A percentile compares a stretch with the other conserved stretches of the same genome.
phyloP scores from a whole-genome alignment of 2,113 vertebrate genomes.

The Xerus inauris region DNA sequence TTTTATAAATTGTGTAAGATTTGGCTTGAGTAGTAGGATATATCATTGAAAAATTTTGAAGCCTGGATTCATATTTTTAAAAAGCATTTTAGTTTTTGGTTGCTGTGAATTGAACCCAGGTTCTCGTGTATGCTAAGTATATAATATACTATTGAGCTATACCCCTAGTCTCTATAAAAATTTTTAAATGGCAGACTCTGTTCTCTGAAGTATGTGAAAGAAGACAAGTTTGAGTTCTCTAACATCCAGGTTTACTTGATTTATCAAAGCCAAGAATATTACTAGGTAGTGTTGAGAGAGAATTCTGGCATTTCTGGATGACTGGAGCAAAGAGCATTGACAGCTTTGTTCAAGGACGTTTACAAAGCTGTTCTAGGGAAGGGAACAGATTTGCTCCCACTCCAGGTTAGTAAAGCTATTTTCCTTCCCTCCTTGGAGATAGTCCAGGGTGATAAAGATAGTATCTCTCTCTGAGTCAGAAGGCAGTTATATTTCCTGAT shows the following conservation, averaged over 20 bases:
- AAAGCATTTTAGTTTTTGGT: background rate
- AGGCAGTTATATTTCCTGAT: constrained; percentile 26
- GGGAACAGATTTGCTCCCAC: background rate
- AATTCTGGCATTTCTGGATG: background rate
- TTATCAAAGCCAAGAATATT: background rate
- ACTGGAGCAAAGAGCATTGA: background rate
- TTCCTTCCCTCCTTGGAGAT: background rate
- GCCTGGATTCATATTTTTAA: background rate
- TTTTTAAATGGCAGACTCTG: background rate
- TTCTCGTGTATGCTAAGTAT: no score
- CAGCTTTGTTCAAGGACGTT: constrained; percentile 23
- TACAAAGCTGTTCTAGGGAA: background rate
- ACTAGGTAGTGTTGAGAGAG: background rate
- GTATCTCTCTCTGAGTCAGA: constrained; percentile 34
- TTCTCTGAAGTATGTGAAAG: background rate
- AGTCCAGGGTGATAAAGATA: constrained; percentile 25
- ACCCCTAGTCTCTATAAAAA: no score
- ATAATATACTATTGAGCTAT: no score
- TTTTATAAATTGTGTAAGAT: background rate
- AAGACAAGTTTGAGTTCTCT: background rate
- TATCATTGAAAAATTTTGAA: background rate
- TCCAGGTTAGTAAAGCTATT: background rate
- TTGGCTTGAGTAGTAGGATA: background rate
- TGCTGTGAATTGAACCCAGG: no score
- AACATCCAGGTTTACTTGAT: background rate